phyloP scores from a whole-genome alignment of 2,888 invertebrate genomes.

The Monoplex corrugatus region DNA sequence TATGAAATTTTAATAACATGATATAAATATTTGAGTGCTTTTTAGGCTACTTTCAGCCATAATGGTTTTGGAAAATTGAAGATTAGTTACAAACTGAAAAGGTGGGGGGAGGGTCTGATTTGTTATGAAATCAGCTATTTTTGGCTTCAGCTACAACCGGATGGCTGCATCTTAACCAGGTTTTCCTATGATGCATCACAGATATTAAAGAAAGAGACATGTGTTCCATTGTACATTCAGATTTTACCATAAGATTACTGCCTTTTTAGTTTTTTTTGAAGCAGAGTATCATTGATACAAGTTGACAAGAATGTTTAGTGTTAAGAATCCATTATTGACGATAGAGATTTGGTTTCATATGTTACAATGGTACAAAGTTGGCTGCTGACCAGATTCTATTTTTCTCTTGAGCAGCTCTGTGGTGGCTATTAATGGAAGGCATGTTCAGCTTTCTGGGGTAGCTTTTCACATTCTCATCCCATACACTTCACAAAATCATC shows the following conservation, averaged over 20 bases:
- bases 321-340: neutral
- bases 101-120: too few relatives aligned
- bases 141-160: too few relatives aligned
- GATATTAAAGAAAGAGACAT: neutral
- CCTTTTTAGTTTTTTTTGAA: neutral
- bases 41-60: too few relatives aligned
- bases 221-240: neutral
- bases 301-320: neutral
- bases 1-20: too few relatives aligned
- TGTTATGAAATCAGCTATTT: too few relatives aligned
- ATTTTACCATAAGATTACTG: neutral
- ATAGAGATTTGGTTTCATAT: slow-evolving; percentile 12
- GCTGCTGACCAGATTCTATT: slow-evolving; percentile 45
- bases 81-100: too few relatives aligned
- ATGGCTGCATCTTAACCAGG: too few relatives aligned
- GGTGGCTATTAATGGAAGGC: slow-evolving; percentile 6
- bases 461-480: slow-evolving; percentile 14
- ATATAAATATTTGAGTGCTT: too few relatives aligned
- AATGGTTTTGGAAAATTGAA: too few relatives aligned
- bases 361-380: slow-evolving; percentile 14
- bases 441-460: slow-evolving; percentile 15
- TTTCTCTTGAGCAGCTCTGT: slow-evolving; percentile 32
- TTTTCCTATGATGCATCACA: too few relatives aligned
- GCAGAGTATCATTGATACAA: neutral
- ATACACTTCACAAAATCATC: slow-evolving; percentile 36